Evolutionary conservation across 2,797 vertebrate genomes (phyloP).

Genomic region (Argyrosomus regius): DNA sequence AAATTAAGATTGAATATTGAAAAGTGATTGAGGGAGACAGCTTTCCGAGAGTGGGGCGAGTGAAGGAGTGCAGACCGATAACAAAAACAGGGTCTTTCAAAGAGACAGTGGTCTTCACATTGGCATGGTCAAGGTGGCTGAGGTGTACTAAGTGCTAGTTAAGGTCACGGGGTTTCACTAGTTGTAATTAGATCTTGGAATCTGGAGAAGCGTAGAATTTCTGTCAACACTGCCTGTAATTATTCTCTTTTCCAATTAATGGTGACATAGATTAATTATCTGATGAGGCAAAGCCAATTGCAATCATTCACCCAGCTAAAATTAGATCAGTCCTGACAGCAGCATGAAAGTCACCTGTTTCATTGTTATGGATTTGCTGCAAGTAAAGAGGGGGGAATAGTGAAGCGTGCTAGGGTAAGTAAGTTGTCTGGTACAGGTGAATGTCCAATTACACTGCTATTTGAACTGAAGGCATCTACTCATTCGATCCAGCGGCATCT

Average conservation of each 20-base stretch:
- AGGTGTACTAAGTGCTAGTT: slow-evolving; percentile 90
- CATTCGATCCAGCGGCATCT: slow-evolving; percentile 89
- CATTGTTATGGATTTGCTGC: slow-evolving; percentile 99
- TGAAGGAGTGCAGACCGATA: slow-evolving; percentile 81
- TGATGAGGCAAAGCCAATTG: slow-evolving; percentile 99
- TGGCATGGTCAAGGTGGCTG: slow-evolving; percentile 91
- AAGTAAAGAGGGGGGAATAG: slow-evolving; percentile 91
- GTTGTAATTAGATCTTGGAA: slow-evolving; percentile 97
- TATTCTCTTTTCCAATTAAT: slow-evolving; percentile 99
- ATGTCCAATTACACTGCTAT: slow-evolving; percentile 98
- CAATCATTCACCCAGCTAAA: slow-evolving; percentile 99
- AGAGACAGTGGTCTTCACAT: slow-evolving; percentile 78
- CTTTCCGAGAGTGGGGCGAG: slow-evolving; percentile 83
- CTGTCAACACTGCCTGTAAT: slow-evolving; percentile 99
- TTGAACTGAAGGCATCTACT: slow-evolving; percentile 93
- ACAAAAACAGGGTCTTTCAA: slow-evolving; percentile 86
- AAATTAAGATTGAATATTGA: slow-evolving; percentile 99
- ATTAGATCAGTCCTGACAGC: slow-evolving; percentile 99
- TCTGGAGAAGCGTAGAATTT: slow-evolving; percentile 99
- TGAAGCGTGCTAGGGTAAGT: slow-evolving; percentile 98
- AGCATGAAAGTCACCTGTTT: slow-evolving; percentile 99
- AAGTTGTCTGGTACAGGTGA: slow-evolving; percentile 99
- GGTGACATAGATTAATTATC: slow-evolving; percentile 99
- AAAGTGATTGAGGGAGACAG: slow-evolving; percentile 99
- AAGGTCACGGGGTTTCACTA: slow-evolving; percentile 92